Conservation (phyloP, 2,888 invertebrate genomes). For the Belgica antarctica region DNA sequence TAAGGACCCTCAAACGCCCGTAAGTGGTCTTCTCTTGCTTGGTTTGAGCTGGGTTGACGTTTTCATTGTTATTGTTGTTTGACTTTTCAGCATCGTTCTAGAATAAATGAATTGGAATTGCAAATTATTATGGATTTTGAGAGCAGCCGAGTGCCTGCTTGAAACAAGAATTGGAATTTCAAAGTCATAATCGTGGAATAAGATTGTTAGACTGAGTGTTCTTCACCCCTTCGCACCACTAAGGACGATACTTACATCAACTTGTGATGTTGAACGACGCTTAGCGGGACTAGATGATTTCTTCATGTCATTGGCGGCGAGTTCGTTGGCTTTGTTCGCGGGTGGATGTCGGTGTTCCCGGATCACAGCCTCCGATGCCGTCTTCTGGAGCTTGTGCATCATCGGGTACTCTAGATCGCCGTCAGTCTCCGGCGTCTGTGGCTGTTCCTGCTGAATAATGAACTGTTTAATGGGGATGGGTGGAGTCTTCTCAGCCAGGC, state of each 20-base stretch:
- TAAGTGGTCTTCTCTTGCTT: slow-evolving; percentile 65
- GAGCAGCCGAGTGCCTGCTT: too few relatives aligned
- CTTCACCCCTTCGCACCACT: too few relatives aligned
- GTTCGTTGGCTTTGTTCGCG: slow-evolving; percentile 4
- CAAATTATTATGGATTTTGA: too few relatives aligned
- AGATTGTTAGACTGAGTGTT: too few relatives aligned
- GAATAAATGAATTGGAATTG: too few relatives aligned
- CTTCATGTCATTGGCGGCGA: slow-evolving; percentile 23
- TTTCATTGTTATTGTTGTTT: slow-evolving; percentile 45
- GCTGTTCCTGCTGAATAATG: slow-evolving; percentile 34
- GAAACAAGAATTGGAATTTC: background rate
- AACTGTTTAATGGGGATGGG: slow-evolving; percentile 36
- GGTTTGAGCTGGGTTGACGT: slow-evolving; percentile 45
- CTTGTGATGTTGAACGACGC: slow-evolving; percentile 47
- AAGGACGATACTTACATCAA: slow-evolving; percentile 45
- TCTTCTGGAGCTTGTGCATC: slow-evolving; percentile 33
- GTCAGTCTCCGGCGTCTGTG: slow-evolving; percentile 35
- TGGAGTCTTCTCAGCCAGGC: slow-evolving; percentile 41
- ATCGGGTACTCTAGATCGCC: slow-evolving; percentile 34
- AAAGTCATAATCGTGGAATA: background rate
- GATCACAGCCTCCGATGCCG: slow-evolving; percentile 30
- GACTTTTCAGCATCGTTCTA: slow-evolving; percentile 45
- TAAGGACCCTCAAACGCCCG: slow-evolving; percentile 70
- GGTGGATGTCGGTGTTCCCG: slow-evolving; percentile 27
- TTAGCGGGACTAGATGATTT: slow-evolving; percentile 46